phyloP scores from a whole-genome alignment of 2,797 vertebrate genomes.

The Gymnopithys bicolor region DNA sequence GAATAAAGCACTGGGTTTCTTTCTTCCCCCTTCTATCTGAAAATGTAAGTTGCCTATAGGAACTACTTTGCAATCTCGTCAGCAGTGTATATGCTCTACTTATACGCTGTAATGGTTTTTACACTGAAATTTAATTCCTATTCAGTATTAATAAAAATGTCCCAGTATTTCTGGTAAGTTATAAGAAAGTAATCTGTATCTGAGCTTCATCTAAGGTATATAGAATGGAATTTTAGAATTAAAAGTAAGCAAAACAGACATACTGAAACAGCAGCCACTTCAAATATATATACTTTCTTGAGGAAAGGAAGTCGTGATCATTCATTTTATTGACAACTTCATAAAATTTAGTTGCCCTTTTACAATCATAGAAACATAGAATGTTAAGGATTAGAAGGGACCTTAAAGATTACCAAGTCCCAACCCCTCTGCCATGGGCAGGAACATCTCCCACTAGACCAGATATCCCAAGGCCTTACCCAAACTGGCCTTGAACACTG shows the following conservation, averaged over 20 bases:
- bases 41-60: background rate
- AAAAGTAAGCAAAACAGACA: background rate
- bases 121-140: constrained; percentile 5
- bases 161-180: background rate
- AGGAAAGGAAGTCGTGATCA: background rate
- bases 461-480: background rate
- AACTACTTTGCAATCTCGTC: background rate
- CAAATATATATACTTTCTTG: background rate
- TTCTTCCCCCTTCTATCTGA: background rate
- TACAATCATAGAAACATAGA: background rate
- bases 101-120: background rate
- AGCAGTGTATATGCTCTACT: background rate
- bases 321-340: background rate
- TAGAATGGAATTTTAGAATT: background rate
- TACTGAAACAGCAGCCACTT: background rate
- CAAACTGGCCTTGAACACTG: background rate
- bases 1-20: background rate
- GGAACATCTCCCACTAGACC: background rate
- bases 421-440: background rate
- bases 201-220: background rate
- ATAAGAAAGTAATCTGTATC: background rate
- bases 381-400: background rate
- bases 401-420: background rate
- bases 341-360: background rate
- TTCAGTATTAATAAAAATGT: constrained; percentile 35